Evolutionary conservation across 1,140 invertebrate genomes (phyloP), one percentile per base, ranked within the genome.

Genomic region (Wasmannia auropunctata): DNA sequence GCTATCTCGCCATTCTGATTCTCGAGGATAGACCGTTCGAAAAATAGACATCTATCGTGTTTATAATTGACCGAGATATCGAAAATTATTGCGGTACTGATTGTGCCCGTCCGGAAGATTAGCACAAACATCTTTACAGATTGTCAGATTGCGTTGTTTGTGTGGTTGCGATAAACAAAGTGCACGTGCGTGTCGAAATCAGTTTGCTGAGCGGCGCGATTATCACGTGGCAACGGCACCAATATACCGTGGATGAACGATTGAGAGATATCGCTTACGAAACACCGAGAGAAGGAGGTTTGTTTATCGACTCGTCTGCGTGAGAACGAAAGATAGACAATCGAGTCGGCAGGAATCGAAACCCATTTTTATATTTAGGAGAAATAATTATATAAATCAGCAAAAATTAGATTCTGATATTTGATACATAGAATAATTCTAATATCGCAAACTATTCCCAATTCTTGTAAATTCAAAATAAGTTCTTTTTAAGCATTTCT

Each of bases 241-340:
- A 56, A 25, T 77, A 46, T 40, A 31, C 0, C 34, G 3, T 49
- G 14, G 43, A 51, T 56, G n/a, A n/a, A 80, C 43, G 14, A 31
- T 56, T 72, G 40, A 74, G 74, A 75, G 51, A 72, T 70, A 81
- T 62, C 37, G 28, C 40, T 75, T 74, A 62, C 69, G 54, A 62
- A 75, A 84, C 69, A 74, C 22, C 37, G 77, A 69, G 28, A 34
- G 28, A 11, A 77, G 22, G 2, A 63, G 7, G 19, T 63, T 37
- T 34, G 19, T 37, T 63, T 22, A 63, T 63, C 62, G 62, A n/a
- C 19, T 63, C 19, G 19, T 1, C 3, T 37, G 34, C 62, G 62
- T n/a, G 31, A 62, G 31, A 49, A 19, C 28, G 25, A 28, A 70
- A 51, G 4, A 70, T 70, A 54, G 43, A 40, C 40, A 40, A 67